Conservation (phyloP, 1,140 invertebrate species). For the Brachionus manjavacas region DNA sequence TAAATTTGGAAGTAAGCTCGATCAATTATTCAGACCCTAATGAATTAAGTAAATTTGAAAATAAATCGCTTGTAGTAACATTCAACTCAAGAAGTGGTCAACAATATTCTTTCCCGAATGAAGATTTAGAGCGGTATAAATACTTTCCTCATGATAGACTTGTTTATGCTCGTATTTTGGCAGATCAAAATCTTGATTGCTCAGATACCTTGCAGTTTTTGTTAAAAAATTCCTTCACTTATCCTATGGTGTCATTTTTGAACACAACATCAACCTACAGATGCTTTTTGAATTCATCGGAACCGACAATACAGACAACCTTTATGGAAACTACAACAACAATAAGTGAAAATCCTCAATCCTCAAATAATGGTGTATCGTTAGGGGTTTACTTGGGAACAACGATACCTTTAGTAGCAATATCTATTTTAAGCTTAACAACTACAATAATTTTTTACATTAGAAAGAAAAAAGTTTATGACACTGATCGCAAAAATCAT, state of each 20-base stretch:
- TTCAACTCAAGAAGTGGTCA: conserved; percentile 27
- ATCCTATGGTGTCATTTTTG: not conserved
- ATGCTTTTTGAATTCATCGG: not conserved
- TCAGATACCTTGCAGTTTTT: not conserved
- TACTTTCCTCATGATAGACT: conserved; percentile 13
- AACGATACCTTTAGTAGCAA: not conserved
- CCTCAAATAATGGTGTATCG: not conserved
- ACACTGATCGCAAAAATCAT: not conserved
- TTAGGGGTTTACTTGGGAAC: not conserved
- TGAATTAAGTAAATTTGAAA: not conserved
- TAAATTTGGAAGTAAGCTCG: not conserved
- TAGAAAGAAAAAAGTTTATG: not conserved
- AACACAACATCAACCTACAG: conserved; percentile 13
- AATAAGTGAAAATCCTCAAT: not conserved
- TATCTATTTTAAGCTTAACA: not conserved
- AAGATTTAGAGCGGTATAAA: not conserved
- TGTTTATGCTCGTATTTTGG: conserved; percentile 21
- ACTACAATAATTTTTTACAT: not conserved
- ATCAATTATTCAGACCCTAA: not conserved
- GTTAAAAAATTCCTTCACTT: conserved; percentile 3
- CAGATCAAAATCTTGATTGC: not conserved
- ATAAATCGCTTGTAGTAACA: not conserved
- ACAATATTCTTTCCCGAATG: not conserved
- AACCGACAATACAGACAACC: not conserved
- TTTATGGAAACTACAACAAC: not conserved